phyloP scores from a whole-genome alignment of 2,113 vertebrate genomes.

The Gnathochromis pfefferi region DNA sequence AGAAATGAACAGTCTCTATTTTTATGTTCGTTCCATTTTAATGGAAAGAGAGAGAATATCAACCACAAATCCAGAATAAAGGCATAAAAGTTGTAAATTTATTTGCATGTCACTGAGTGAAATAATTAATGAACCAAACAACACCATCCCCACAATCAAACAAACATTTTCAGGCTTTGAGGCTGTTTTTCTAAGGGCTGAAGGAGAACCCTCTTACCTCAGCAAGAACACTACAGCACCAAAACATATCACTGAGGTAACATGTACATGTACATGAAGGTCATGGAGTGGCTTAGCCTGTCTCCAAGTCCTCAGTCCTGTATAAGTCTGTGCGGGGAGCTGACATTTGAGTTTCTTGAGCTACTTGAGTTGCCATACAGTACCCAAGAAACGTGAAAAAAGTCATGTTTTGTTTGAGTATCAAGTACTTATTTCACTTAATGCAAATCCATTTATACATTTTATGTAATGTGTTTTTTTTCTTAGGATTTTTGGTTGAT shows the following conservation, averaged over 20 bases:
- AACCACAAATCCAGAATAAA: not conserved
- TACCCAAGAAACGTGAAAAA: not conserved
- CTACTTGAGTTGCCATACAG: not conserved
- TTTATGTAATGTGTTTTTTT: not conserved
- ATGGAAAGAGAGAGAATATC: not conserved
- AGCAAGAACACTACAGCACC: not conserved
- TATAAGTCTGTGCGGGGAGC: not conserved
- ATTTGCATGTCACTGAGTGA: not conserved
- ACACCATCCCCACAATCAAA: not conserved
- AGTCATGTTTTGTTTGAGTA: not conserved
- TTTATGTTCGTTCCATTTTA: not conserved
- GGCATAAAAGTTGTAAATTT: not conserved
- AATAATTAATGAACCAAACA: not conserved
- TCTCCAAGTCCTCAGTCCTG: not conserved
- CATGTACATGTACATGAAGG: not conserved
- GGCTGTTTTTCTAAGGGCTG: not conserved
- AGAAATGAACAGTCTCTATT: not conserved
- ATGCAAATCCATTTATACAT: not conserved
- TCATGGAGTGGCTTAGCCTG: not conserved
- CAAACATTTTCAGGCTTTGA: not conserved
- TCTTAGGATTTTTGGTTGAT: not conserved
- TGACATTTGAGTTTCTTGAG: not conserved
- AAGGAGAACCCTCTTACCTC: not conserved
- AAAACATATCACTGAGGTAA: not conserved
- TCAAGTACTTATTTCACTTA: not conserved